Evolutionary conservation across 2,888 invertebrate genomes (phyloP).

Genomic region (Hemithea aestivaria): DNA sequence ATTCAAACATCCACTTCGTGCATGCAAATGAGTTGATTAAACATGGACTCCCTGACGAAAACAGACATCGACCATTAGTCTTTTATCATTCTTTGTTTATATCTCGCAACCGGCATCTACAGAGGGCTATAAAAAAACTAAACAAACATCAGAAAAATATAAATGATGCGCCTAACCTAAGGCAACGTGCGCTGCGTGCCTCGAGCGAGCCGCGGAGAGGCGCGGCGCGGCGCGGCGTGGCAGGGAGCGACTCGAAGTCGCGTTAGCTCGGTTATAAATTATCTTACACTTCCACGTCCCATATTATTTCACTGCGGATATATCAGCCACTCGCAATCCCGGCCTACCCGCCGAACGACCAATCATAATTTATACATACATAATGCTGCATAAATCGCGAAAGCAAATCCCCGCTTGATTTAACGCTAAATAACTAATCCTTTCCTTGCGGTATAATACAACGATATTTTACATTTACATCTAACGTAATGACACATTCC

Average conservation of each 20-base stretch:
- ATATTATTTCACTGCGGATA: conserved; percentile 69
- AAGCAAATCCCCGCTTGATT: conserved; percentile 54
- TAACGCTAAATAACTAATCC: conserved; percentile 49
- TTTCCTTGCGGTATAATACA: conserved; percentile 43
- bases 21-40: conserved; percentile 72
- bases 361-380: conserved; percentile 61
- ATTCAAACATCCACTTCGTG: conserved; percentile 51
- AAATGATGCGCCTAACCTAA: conserved; percentile 74
- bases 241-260: conserved; percentile 42
- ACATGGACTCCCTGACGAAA: conserved; percentile 65
- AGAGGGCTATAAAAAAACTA: conserved; percentile 62
- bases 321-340: conserved; percentile 63
- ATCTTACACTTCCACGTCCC: conserved; percentile 66
- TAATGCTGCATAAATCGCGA: conserved; percentile 57
- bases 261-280: conserved; percentile 69
- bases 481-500: conserved; percentile 42
- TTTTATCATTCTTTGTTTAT: conserved; percentile 73
- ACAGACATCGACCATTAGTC: conserved; percentile 68
- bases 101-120: conserved; percentile 60
- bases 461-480: conserved; percentile 44
- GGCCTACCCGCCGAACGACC: conserved; percentile 56
- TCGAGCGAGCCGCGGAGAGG: conserved; percentile 18
- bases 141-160: conserved; percentile 75
- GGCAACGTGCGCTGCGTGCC: conserved; percentile 60
- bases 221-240: conserved; percentile 27